Conservation (phyloP, 2,888 invertebrate species). For the Oegoconia quadripuncta region DNA sequence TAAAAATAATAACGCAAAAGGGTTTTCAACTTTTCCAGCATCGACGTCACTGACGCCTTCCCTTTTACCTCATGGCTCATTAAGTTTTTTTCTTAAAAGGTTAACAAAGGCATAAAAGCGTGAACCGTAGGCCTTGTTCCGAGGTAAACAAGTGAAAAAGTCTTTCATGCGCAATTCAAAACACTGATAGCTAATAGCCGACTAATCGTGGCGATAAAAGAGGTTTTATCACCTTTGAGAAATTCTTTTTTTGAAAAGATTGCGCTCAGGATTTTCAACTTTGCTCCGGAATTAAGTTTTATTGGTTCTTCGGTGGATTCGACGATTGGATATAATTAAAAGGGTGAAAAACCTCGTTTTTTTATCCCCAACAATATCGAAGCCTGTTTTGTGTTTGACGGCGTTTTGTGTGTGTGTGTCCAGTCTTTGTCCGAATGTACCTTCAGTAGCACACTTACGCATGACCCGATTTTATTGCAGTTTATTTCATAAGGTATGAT, state of each 20-base stretch:
- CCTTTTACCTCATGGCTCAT: conserved; percentile 53
- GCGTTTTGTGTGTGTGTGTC: no score
- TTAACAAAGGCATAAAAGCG: conserved; percentile 54
- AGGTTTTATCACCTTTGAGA: not conserved
- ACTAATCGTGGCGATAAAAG: conserved; percentile 3
- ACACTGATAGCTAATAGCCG: conserved; percentile 4
- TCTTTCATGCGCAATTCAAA: conserved; percentile 23
- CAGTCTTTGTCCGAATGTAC: no score
- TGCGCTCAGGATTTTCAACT: no score
- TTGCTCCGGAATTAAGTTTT: no score
- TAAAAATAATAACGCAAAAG: not conserved
- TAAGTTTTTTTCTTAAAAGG: conserved; percentile 63
- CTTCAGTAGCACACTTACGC: no score
- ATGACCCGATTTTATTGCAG: no score
- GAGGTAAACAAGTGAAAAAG: conserved; percentile 43
- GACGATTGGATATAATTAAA: no score
- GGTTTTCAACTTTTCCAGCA: not conserved
- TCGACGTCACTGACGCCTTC: conserved; percentile 30
- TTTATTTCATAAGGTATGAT: no score
- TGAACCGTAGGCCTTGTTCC: conserved; percentile 38
- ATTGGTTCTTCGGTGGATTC: no score
- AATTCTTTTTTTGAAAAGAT: not conserved
- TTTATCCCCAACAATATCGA: no score
- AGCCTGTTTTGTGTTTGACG: no score
- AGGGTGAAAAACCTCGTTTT: no score